Base-by-base conservation (phyloP, 2,113 vertebrate species). In the Channa maculata region DNA sequence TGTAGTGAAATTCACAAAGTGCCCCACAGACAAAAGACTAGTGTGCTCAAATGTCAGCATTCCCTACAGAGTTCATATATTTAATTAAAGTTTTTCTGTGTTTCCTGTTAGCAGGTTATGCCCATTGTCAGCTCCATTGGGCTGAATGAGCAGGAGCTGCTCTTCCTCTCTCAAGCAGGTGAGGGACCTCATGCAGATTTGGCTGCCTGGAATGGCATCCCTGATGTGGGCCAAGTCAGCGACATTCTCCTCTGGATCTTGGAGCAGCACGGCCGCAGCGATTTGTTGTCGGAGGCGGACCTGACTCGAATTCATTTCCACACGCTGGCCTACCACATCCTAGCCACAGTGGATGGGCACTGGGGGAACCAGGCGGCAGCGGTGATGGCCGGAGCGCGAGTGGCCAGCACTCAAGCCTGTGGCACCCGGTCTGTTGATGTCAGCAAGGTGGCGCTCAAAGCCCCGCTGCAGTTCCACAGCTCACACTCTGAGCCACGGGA, bases 231-330 rank as follows among this genome's bases (percentile, higher is more conserved):
- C 0, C 81, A 87, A 2, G 97, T 99, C 89, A 96, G 96, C 0
- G 98, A 99, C 93, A 98, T 99, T 79, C 94, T 99, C 58, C 96
- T 97, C 65, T 99, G 98, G 98, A 81, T 99, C 84, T 88, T 99
- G 76, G 95, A 96, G 86, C 91, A 94, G 73, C 94, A 97, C 0
- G 97, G 97, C 51, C 93, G 83, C 79, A 89, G 68, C 0, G 80
- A 92, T 0, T 78, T 79, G 0, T 83, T 71, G 1, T 92, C 91
- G 0, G 93, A 95, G 8, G 96, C 97, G 0, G 94, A 96, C 49
- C 95, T 99, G 10, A 98, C 96, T 0, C 95, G 98, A 6, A 93
- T 99, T 80, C 98, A 99, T 84, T 99, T 99, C 92, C 98, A 99
- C 93, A 99, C 98, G 0, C 92, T 99, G 87, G 96, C 95, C 64